Base-by-base conservation (phyloP, 2,797 vertebrate species). In the Babyrousa celebensis region DNA sequence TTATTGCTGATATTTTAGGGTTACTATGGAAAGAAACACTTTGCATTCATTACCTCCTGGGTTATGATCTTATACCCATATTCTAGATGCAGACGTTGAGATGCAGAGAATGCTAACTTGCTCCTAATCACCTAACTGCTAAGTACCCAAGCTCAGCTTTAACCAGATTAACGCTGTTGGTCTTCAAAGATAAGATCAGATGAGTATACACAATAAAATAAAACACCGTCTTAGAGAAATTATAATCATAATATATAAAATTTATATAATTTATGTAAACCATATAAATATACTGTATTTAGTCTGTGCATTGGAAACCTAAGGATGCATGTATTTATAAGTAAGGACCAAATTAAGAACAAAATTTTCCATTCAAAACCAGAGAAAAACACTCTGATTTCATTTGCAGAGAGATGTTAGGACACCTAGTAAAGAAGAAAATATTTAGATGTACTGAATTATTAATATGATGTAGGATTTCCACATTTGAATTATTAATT, bases 401-500 rank as follows among this genome's bases (percentile, higher is more conserved):
- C 43, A 92, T 68, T 60, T 77, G 79, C 11, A 92, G 92, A 90
- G 25, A 93, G 21, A 40, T 58, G 8, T 84, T 94, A 86, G 95
- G 75, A 68, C 10, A 89, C n/a, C 43, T 7, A n/a, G 63, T 78
- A 78, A 89, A 84, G 70, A 80, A 94, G 60, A 94, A 95, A 96
- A 94, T 89, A 94, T 52, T 86, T 86, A 60, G 56, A 96, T 60
- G 18, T 43, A 88, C 20, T 97, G 25, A 97, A 93, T 96, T 96
- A 97, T 94, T 92, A 94, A 91, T 43, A 85, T 68, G 52, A 92
- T 88, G 40, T 60, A 95, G 72, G 80, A 94, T 88, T 97, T 95
- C 63, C 52, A 95, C 63, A 95, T 80, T 48, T 91, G 82, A 96
- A 96, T 97, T 95, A 95, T 90, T 96, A 91, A 92, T 95, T 85